Evolutionary conservation across 1,140 invertebrate species (phyloP).

Genomic region (Limonius californicus): DNA sequence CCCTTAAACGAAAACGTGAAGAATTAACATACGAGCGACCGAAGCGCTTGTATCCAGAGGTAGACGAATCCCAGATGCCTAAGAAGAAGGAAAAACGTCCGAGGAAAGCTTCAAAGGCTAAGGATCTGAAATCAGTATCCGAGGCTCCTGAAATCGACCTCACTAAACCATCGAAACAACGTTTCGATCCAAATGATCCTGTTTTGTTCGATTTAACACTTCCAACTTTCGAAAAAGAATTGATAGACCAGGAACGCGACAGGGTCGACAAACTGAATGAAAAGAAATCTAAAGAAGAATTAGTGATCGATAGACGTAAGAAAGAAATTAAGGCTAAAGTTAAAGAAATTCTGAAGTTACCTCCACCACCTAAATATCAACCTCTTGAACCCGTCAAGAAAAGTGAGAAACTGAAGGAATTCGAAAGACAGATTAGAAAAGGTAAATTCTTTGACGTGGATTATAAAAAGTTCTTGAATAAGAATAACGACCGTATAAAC

Average conservation of each 20-base stretch:
- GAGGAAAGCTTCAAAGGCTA: neutral
- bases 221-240: conserved; percentile 40
- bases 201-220: conserved; percentile 37
- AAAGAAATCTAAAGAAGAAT: conserved; percentile 42
- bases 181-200: conserved; percentile 17
- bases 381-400: conserved; percentile 43
- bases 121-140: neutral
- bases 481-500: conserved; percentile 17
- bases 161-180: neutral
- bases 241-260: conserved; percentile 40
- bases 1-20: conserved; percentile 32
- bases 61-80: conserved; percentile 11
- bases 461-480: conserved; percentile 40
- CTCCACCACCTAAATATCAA: conserved; percentile 34
- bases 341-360: conserved; percentile 32
- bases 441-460: conserved; percentile 44
- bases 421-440: conserved; percentile 40
- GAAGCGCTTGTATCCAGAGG: conserved; percentile 37
- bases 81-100: conserved; percentile 17
- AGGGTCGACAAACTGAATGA: conserved; percentile 38
- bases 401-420: conserved; percentile 41
- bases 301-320: conserved; percentile 35
- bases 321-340: conserved; percentile 37
- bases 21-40: conserved; percentile 42
- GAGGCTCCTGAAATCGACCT: neutral